Base-by-base conservation (phyloP, 1,140 invertebrate genomes). In the Maconellicoccus hirsutus region DNA sequence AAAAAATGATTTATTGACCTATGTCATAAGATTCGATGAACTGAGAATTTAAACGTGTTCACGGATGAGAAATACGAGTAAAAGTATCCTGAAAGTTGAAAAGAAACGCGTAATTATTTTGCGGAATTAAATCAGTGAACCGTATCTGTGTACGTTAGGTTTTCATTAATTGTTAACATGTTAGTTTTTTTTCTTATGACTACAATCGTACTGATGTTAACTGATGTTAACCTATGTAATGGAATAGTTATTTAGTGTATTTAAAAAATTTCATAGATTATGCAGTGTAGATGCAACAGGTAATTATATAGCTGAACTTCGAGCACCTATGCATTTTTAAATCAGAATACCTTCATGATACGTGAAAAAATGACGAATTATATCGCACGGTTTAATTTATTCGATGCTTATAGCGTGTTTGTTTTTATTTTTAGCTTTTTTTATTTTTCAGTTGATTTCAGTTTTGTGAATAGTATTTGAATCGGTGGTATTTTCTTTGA, bases 401-500 rank as follows among this genome's bases (percentile, higher is more conserved):
- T 33, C 3, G 6, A 8, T 52, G 42, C 42, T 52, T 16, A 16
- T 52, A 52, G 61, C 21, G 22, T 19, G 52, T 59, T 59, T 59
- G 4, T 59, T 59, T 59, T 59, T 66, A 25, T 66, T 25, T 66
- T 23, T 66, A 16, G 61, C 25, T 66, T 23, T 3, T 66, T 66
- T 66, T n/a, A n/a, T n/a, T 59, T 19, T 59, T 66, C 25, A 25
- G 25, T 66, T 66, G 61, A 26, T 66, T 66, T 66, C 61, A 66
- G 61, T 66, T 59, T 16, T 66, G 61, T 25, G 22, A 66, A 23
- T 66, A 66, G 8, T 66, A 22, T 22, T 66, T 66, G 61, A 66
- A 66, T 25, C 22, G 25, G 6, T 23, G 25, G 22, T 26, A 23
- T 66, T 66, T 66, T 66, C 25, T 22, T 10, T 71, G 21, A 27